Conservation (phyloP, 2,888 invertebrate species). For the Erannis defoliaria region DNA sequence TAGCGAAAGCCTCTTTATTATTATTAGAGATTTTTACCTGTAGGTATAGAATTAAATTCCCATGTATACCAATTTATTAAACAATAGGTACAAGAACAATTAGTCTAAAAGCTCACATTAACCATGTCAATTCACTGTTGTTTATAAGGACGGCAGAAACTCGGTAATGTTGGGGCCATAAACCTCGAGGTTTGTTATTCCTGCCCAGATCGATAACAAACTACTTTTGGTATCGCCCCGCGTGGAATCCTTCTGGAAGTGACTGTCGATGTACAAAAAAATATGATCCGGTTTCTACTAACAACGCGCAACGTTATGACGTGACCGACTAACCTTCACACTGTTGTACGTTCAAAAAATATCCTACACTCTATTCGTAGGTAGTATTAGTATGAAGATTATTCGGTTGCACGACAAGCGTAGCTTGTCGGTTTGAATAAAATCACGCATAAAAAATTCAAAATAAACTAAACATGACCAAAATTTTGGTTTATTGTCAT, state of each 20-base stretch:
- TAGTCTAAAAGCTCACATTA: slow-evolving; percentile 44
- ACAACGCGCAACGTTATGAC: not conserved
- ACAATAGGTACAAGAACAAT: slow-evolving; percentile 13
- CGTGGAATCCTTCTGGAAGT: slow-evolving; percentile 41
- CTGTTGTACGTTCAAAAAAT: too few relatives aligned
- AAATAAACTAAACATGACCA: too few relatives aligned
- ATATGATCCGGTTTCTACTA: not conserved
- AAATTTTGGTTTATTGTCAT: too few relatives aligned
- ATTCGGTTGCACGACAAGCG: too few relatives aligned
- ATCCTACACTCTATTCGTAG: too few relatives aligned
- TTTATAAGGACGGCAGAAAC: slow-evolving; percentile 60
- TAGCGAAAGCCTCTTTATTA: too few relatives aligned
- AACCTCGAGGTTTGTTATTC: slow-evolving; percentile 74
- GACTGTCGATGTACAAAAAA: not conserved
- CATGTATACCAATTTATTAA: too few relatives aligned
- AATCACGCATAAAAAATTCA: too few relatives aligned
- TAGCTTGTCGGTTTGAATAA: too few relatives aligned
- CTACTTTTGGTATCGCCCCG: slow-evolving; percentile 47
- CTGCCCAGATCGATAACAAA: slow-evolving; percentile 74
- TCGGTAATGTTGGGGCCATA: slow-evolving; percentile 69
- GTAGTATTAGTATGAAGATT: too few relatives aligned
- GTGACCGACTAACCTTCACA: not conserved
- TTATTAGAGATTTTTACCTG: too few relatives aligned
- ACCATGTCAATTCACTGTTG: slow-evolving; percentile 47
- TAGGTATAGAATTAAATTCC: too few relatives aligned